Percentiles rank a stretch among this genome's conserved stretches.
phyloP scores from a whole-genome alignment of 2,888 invertebrate species.

The Himalopsyche anomala region DNA sequence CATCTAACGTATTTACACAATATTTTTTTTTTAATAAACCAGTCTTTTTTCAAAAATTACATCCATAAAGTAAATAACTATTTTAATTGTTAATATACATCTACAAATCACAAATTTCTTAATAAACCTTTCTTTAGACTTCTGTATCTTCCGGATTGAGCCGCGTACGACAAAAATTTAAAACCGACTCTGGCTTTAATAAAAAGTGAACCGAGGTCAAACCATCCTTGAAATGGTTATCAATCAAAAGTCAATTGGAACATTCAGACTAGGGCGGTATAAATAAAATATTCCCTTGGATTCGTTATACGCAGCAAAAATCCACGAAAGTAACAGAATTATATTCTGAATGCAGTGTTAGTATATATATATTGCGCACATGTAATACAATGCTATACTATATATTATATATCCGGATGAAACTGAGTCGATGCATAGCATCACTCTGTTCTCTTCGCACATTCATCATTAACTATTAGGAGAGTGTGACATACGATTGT shows the following conservation, averaged over 20 bases:
- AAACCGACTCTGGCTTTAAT: no score
- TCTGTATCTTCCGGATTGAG: not conserved
- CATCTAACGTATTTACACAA: slow-evolving; percentile 39
- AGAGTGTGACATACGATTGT: no score
- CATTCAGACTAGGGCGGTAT: no score
- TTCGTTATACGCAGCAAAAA: not conserved
- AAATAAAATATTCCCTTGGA: not conserved
- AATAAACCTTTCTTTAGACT: slow-evolving; percentile 2
- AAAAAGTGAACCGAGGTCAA: no score
- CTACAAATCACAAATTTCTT: slow-evolving; percentile 41
- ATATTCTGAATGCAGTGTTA: not conserved
- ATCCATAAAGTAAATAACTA: slow-evolving; percentile 42
- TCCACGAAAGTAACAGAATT: not conserved
- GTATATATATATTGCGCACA: no score
- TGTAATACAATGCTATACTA: no score
- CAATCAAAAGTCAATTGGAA: no score
- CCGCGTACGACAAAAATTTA: not conserved
- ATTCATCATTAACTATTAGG: no score
- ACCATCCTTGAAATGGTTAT: no score
- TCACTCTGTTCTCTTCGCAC: no score
- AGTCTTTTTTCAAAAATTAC: slow-evolving; percentile 43
- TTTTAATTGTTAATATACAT: slow-evolving; percentile 24
- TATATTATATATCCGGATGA: no score
- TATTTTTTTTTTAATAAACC: slow-evolving; percentile 33
- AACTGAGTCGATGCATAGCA: no score